phyloP scores from a whole-genome alignment of 2,113 vertebrate genomes.

The Apistogramma diplotaenia region DNA sequence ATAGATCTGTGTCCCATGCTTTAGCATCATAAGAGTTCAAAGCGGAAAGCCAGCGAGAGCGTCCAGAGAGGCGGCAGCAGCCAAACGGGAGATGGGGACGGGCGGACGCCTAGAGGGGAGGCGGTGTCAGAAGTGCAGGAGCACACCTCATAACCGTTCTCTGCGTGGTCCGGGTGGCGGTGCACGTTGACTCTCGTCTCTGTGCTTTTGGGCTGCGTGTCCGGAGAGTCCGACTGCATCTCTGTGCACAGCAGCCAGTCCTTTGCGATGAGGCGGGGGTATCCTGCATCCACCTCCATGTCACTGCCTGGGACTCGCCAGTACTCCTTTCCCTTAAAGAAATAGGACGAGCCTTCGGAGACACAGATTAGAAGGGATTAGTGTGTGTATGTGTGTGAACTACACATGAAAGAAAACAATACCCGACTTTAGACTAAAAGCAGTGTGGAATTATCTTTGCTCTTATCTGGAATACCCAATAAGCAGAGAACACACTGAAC shows the following conservation, averaged over 20 bases:
- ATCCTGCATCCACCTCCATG: slow-evolving; percentile 83
- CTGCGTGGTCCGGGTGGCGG: slow-evolving; percentile 77
- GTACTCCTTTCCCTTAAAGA: slow-evolving; percentile 94
- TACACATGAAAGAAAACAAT: not conserved
- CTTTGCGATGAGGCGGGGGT: slow-evolving; percentile 83
- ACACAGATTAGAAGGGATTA: slow-evolving; percentile 21
- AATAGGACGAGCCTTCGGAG: slow-evolving; percentile 81
- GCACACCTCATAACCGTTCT: slow-evolving; percentile 87
- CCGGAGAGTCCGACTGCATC: slow-evolving; percentile 80
- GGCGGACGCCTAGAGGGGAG: slow-evolving; percentile 1
- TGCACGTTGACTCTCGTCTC: slow-evolving; percentile 74
- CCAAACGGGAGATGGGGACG: slow-evolving; percentile 41
- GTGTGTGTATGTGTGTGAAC: not conserved
- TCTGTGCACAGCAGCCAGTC: slow-evolving; percentile 94
- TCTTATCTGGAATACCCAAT: not conserved
- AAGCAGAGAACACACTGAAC: slow-evolving; percentile 9
- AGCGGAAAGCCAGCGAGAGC: slow-evolving; percentile 37
- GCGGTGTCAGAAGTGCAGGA: slow-evolving; percentile 84
- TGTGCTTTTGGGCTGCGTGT: slow-evolving; percentile 64
- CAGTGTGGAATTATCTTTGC: not conserved
- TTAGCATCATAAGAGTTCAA: slow-evolving; percentile 74
- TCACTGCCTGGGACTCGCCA: slow-evolving; percentile 88
- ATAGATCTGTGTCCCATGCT: not conserved
- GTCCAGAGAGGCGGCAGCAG: slow-evolving; percentile 71
- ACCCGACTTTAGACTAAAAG: not conserved